Conservation (phyloP, 2,797 vertebrate species). For the Aphelocoma californica region DNA sequence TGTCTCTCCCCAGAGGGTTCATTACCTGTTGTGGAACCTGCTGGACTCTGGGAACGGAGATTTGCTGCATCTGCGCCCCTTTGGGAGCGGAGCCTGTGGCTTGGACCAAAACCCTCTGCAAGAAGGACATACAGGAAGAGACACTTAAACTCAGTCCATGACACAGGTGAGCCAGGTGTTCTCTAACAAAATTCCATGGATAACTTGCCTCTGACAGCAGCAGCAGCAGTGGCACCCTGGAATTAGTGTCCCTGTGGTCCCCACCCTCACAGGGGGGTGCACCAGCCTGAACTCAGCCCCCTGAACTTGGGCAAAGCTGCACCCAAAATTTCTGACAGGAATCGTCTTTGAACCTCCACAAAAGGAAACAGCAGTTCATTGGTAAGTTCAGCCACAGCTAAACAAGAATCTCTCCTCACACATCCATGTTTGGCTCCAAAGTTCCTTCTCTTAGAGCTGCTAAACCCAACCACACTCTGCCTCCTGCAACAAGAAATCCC, state of each 20-base stretch:
- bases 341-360: background rate
- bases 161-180: background rate
- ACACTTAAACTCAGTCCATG: background rate
- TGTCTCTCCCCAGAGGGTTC: constrained; percentile 20
- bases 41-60: constrained; percentile 89
- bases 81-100: constrained; percentile 90
- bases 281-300: background rate
- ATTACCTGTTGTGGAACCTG: constrained; percentile 94
- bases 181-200: background rate
- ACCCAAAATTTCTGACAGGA: background rate
- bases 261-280: background rate
- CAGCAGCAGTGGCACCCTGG: background rate
- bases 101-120: constrained; percentile 94
- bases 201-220: background rate
- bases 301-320: background rate
- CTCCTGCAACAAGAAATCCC: background rate
- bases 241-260: accelerated
- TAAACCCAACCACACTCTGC: background rate
- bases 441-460: background rate
- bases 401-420: background rate
- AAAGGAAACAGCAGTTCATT: background rate
- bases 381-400: background rate
- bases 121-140: background rate
- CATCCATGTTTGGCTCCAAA: background rate
- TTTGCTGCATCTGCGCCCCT: constrained; percentile 88